Evolutionary conservation across 2,888 invertebrate genomes (phyloP).

Genomic region (Erebia palarica): DNA sequence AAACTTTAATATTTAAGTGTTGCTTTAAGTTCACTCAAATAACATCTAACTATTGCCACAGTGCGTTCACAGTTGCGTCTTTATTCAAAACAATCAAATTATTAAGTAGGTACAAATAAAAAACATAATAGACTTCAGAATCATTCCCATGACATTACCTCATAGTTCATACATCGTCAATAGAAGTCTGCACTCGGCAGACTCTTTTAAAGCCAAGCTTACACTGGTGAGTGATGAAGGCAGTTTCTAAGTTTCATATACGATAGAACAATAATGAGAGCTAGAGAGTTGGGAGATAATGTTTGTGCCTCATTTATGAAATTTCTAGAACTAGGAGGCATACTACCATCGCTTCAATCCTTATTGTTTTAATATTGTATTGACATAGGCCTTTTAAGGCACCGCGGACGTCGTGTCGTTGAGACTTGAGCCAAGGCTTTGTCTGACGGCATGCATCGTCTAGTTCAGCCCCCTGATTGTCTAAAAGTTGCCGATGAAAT

Average conservation of each 20-base stretch:
- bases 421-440: too few relatives aligned
- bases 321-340: too few relatives aligned
- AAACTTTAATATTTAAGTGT: too few relatives aligned
- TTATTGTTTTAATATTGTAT: too few relatives aligned
- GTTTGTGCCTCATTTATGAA: background rate
- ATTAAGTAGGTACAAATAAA: background rate
- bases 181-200: background rate
- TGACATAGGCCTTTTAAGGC: too few relatives aligned
- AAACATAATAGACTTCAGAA: conserved; percentile 9
- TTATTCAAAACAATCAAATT: background rate
- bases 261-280: background rate
- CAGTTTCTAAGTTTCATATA: background rate
- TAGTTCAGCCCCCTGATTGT: too few relatives aligned
- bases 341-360: too few relatives aligned
- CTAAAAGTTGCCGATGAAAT: too few relatives aligned
- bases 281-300: background rate
- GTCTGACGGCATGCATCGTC: too few relatives aligned
- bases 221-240: background rate
- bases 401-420: too few relatives aligned
- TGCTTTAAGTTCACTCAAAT: too few relatives aligned
- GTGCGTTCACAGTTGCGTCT: background rate
- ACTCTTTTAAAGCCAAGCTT: background rate
- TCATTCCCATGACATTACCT: conserved; percentile 10
- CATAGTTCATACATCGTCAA: conserved; percentile 2
- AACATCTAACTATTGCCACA: background rate